A percentile compares a stretch with the other conserved stretches of the same genome.
These are phyloP conservation scores for Nasonia vitripennis DNA, from an alignment of 1,140 invertebrate species.

Conservation along the genomic window DNA sequence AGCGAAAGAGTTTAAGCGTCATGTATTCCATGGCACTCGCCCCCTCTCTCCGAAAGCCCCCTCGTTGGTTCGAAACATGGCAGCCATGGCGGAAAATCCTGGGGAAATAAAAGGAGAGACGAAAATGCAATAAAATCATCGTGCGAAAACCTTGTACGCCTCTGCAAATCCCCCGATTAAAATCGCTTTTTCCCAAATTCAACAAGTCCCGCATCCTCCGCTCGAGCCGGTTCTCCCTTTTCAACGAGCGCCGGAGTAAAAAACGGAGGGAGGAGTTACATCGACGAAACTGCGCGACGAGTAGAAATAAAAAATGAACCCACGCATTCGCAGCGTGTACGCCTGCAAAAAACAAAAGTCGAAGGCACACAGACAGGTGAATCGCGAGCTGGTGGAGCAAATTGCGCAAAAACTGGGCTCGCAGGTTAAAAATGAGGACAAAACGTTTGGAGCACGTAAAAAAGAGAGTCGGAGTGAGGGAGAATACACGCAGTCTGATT, in stretches of 20 bases:
- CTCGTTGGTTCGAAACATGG: background rate
- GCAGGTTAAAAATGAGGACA: background rate
- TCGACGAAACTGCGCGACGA: background rate
- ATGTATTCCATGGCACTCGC: background rate
- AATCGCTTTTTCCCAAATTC: background rate
- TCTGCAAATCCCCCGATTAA: slow-evolving; percentile 2
- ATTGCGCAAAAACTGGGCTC: background rate
- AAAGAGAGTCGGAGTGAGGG: background rate
- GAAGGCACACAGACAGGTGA: background rate
- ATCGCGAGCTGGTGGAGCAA: background rate
- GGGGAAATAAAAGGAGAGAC: background rate
- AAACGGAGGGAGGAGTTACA: background rate
- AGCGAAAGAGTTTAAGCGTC: background rate
- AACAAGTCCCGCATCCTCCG: background rate
- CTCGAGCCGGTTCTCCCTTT: background rate
- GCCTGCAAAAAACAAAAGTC: too few relatives aligned
- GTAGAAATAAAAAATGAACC: too few relatives aligned
- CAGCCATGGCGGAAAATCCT: too few relatives aligned
- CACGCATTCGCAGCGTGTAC: too few relatives aligned
- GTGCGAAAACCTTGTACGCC: background rate
- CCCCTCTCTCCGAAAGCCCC: background rate
- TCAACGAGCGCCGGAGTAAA: background rate
- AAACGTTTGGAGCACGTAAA: background rate
- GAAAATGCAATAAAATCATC: background rate
- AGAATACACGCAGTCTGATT: background rate